Evolutionary conservation across 2,113 vertebrate species (phyloP), one percentile per base, ranked within the genome.

Genomic region (Vidua macroura): DNA sequence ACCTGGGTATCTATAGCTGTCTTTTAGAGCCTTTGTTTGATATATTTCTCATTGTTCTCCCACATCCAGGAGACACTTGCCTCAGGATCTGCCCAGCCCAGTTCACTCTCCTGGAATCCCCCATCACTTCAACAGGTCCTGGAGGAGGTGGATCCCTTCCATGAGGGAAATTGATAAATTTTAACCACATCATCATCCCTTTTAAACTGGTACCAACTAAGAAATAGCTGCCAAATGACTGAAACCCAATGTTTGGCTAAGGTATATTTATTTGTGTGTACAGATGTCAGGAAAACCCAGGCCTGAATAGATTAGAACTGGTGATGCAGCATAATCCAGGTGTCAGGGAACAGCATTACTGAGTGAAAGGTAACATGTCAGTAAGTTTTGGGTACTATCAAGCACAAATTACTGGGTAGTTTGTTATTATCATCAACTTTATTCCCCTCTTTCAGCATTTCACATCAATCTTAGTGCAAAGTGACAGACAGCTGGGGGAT

Each of bases 401-500:
- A 86, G 85, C 56, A 63, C 62, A 67, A 83, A 73, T 59, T 63
- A 72, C 33, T 55, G 58, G 12, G 49, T 56, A 70, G 23, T 79
- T 68, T 76, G 39, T 33, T 58, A 13, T 83, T 80, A 80, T 58
- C 1, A 1, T 70, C 70, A 80, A 43, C 63, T 94, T 86, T 80
- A 72, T 46, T 49, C 15, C 18, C 28, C 27, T 67, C 39, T 48
- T 56, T 52, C 72, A 79, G 39, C 39, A 58, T 60, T 46, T 70
- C 62, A 31, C 62, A 76, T 83, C 81, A 67, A 58, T 86, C 76
- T 86, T 64, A 72, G 22, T 59, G 48, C 68, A 62, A 86, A 72
- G 58, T 55, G 76, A 64, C 53, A 80, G 81, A 63, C 58, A 83
- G 48, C 41, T 72, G 37, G 28, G 48, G n/a, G 16, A 83, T 62